Base-by-base conservation (phyloP, 2,797 vertebrate genomes). In the Thaleichthys pacificus region DNA sequence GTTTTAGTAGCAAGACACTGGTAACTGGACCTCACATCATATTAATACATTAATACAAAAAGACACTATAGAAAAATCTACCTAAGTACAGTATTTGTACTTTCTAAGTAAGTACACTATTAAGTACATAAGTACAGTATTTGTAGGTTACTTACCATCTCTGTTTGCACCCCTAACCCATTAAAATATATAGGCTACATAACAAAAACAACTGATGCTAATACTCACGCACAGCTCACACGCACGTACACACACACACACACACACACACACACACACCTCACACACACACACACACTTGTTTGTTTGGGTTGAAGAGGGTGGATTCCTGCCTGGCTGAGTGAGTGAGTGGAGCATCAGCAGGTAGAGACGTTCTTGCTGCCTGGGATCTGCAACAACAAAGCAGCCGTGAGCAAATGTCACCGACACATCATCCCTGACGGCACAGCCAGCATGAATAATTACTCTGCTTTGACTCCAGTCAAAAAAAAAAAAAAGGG, bases 401-500 rank as follows among this genome's bases (percentile, higher is more conserved):
- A 90, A 89, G 80, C 77, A 74, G 74, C 69, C 14, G 70, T 83
- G 80, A 78, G 84, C 80, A 87, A 89, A 88, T 88, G 87, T 88
- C 88, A 91, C 65, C 74, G 4, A 26, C 12, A 11, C 78, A 84
- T 89, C 89, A 85, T 85, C 87, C 85, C 77, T 30, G 80, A 82
- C 51, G 64, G 77, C 80, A 74, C 69, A 0, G 66, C 21, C 2
- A 75, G 83, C 84, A 86, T 87, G 85, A 72, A 82, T 86, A 85
- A 90, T 89, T 83, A 81, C 81, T 80, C 69, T 49, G 15, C 81
- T 88, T 86, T 86, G 81, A 86, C 82, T 87, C 67, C 7, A 83
- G 77, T 30, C 28, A 30, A 30, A 30, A 30, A 75, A 75, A 75
- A 75, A 71, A 85, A 66, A 70, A 76, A 56, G 63, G 17, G 17